These are phyloP conservation scores for Heliopora coerulea DNA, from an alignment of 92 coral and sea anemone genomes.

Conservation along the genomic window DNA sequence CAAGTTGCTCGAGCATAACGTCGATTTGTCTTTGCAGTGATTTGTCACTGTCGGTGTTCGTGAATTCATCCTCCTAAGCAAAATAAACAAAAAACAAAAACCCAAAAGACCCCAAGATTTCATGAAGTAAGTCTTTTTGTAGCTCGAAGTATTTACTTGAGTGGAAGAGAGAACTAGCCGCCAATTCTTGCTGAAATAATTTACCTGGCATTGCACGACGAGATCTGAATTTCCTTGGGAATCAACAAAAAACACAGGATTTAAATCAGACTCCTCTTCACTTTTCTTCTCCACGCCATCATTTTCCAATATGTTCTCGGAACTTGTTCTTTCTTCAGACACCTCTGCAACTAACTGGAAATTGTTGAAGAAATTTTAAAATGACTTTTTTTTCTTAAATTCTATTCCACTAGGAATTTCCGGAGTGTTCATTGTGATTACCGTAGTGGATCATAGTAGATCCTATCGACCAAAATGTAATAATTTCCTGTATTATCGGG, in stretches of 20 bases:
- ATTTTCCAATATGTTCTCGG: neutral
- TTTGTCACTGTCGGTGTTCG: constrained; percentile 1
- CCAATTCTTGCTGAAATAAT: no score
- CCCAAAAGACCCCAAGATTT: no score
- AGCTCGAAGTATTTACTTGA: no score
- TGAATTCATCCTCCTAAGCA: neutral
- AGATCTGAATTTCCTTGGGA: constrained; percentile 34
- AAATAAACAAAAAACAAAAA: neutral
- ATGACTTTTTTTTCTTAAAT: no score
- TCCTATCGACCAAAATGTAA: no score
- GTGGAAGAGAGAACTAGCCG: no score
- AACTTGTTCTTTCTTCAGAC: neutral
- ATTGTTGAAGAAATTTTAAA: neutral
- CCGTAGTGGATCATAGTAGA: no score
- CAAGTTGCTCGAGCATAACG: constrained; percentile 9
- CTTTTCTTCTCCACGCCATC: neutral
- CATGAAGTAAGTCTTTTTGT: no score
- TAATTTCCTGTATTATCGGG: no score
- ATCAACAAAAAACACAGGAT: constrained; percentile 26
- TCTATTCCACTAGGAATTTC: no score
- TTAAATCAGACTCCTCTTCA: neutral
- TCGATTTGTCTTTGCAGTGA: constrained; percentile 18
- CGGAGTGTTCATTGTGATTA: no score
- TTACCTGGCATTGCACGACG: constrained; percentile 10
- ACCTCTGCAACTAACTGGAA: neutral